Conservation (phyloP, 2,888 invertebrate species). For the Tipula vernalis region DNA sequence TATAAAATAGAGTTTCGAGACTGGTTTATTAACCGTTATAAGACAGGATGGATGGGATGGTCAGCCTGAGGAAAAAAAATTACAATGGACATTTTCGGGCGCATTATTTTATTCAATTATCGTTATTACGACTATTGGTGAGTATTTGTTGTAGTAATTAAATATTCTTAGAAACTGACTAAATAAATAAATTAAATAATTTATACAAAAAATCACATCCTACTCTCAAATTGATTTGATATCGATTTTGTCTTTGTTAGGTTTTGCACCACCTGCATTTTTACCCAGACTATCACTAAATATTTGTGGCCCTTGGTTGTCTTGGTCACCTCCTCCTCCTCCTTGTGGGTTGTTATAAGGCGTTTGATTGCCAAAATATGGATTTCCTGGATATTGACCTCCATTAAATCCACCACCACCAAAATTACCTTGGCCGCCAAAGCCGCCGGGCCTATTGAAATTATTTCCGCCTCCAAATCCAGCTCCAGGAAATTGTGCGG, state of each 20-base stretch:
- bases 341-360: neutral
- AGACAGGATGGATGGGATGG: slow-evolving; percentile 87
- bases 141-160: slow-evolving; percentile 27
- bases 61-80: slow-evolving; percentile 46
- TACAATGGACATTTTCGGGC: slow-evolving; percentile 79
- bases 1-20: slow-evolving; percentile 43
- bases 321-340: slow-evolving; percentile 5
- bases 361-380: neutral
- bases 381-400: neutral
- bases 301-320: neutral
- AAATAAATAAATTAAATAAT: slow-evolving; percentile 7
- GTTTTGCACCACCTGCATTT: neutral
- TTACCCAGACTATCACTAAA: neutral
- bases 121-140: slow-evolving; percentile 91
- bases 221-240: neutral
- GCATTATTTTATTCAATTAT: slow-evolving; percentile 91
- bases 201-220: neutral
- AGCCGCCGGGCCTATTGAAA: neutral
- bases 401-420: neutral
- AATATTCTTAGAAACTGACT: neutral
- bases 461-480: neutral
- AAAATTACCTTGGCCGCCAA: neutral
- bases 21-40: slow-evolving; percentile 65
- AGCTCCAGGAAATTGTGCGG: slow-evolving; percentile 13
- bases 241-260: neutral